phyloP scores from a whole-genome alignment of 2,888 invertebrate species.

The Tribolium freemani region DNA sequence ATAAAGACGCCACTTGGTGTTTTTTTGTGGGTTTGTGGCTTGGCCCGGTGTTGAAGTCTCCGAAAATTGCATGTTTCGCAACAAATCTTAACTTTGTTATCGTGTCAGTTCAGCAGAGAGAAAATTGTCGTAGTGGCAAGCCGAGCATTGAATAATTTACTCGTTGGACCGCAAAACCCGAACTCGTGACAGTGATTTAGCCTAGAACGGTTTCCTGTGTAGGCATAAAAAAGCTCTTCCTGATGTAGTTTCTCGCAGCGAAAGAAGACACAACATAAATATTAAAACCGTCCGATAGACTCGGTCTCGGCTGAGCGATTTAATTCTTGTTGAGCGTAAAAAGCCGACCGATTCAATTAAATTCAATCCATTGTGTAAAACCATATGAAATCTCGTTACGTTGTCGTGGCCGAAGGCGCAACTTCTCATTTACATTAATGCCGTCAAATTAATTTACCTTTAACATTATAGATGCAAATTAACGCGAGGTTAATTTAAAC shows the following conservation, averaged over 20 bases:
- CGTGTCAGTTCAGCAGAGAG: not conserved
- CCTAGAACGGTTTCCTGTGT: not conserved
- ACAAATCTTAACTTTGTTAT: not conserved
- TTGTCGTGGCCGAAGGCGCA: slow-evolving; percentile 18
- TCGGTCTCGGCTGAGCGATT: slow-evolving; percentile 22
- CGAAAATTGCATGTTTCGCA: not conserved
- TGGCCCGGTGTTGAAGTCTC: not conserved
- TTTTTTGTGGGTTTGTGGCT: not conserved
- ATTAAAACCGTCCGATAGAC: not conserved
- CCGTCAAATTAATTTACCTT: slow-evolving; percentile 61
- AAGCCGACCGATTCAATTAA: slow-evolving; percentile 49
- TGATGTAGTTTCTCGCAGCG: not conserved
- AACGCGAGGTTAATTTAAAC: slow-evolving; percentile 59
- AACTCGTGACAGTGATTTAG: slow-evolving; percentile 2
- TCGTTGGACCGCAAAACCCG: not conserved
- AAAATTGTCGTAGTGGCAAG: not conserved
- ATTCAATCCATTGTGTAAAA: slow-evolving; percentile 51
- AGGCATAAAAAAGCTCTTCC: not conserved
- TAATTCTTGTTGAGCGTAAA: slow-evolving; percentile 21
- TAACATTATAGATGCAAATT: slow-evolving; percentile 60
- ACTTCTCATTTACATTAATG: slow-evolving; percentile 58
- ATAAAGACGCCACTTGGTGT: too few species aligned
- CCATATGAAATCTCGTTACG: slow-evolving; percentile 51
- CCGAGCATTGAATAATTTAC: not conserved
- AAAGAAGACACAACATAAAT: not conserved